A percentile compares a stretch with the other conserved stretches of the same genome.
Evolutionary conservation across 2,888 invertebrate species (phyloP).

Genomic region (Dyspetes luteomarginatus): DNA sequence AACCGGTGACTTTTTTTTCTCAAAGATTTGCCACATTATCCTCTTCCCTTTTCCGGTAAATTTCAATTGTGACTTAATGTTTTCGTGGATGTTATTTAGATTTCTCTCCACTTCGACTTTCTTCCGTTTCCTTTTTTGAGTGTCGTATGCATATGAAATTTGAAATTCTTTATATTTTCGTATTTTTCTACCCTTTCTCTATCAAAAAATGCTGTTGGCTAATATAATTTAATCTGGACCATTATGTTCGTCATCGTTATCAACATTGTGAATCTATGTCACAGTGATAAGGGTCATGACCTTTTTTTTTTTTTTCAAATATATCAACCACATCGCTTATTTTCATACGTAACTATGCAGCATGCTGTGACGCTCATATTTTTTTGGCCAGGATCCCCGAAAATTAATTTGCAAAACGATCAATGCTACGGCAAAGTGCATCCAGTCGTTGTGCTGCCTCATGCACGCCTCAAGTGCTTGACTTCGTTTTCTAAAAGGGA

Average conservation of each 20-base stretch:
- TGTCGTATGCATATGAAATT: constrained; percentile 39
- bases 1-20: constrained; percentile 18
- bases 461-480: constrained; percentile 51
- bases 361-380: constrained; percentile 21
- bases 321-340: constrained; percentile 31
- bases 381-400: not conserved
- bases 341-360: constrained; percentile 28
- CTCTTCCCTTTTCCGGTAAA: not conserved
- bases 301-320: constrained; percentile 30
- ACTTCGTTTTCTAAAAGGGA: constrained; percentile 40
- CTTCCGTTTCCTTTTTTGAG: not conserved
- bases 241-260: constrained; percentile 25
- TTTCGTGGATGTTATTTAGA: constrained; percentile 39
- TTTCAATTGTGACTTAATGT: constrained; percentile 14
- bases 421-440: constrained; percentile 31
- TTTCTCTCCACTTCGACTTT: not conserved
- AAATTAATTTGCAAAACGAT: constrained; percentile 25
- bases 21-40: not conserved
- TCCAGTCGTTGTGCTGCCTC: constrained; percentile 27
- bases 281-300: constrained; percentile 25
- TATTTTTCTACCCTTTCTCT: not conserved
- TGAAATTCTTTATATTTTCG: constrained; percentile 5
- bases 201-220: not conserved
- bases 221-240: constrained; percentile 19
- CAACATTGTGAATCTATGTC: constrained; percentile 36